Evolutionary conservation across 2,888 invertebrate genomes (phyloP).

Genomic region (Cephus rjabovi): DNA sequence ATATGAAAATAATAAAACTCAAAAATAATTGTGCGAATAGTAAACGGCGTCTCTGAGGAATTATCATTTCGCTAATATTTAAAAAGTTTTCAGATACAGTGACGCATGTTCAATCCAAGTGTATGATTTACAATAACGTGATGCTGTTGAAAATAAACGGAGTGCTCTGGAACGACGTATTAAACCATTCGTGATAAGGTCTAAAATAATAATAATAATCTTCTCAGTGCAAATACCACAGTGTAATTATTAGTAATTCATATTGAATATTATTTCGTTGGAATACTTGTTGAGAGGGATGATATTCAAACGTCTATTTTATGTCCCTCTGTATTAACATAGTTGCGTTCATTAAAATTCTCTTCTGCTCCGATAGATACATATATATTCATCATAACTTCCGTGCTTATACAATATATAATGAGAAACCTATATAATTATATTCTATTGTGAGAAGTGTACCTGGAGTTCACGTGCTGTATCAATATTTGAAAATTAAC

Average conservation of each 20-base stretch:
- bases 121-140: background rate
- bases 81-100: background rate
- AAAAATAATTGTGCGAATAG: background rate
- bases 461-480: background rate
- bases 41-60: background rate
- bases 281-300: background rate
- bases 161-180: background rate
- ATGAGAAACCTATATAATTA: background rate
- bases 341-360: background rate
- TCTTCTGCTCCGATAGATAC: background rate
- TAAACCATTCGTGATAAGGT: background rate
- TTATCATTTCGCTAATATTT: background rate
- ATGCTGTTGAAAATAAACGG: background rate
- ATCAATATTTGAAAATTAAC: background rate
- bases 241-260: background rate
- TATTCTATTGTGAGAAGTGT: background rate
- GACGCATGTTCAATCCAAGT: background rate
- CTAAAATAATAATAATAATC: background rate
- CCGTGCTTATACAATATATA: background rate
- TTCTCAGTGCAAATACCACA: background rate
- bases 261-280: background rate
- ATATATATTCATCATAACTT: background rate
- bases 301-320: background rate
- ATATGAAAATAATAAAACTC: background rate
- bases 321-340: background rate